phyloP scores from a whole-genome alignment of 2,888 invertebrate species.

The Tineola bisselliella region DNA sequence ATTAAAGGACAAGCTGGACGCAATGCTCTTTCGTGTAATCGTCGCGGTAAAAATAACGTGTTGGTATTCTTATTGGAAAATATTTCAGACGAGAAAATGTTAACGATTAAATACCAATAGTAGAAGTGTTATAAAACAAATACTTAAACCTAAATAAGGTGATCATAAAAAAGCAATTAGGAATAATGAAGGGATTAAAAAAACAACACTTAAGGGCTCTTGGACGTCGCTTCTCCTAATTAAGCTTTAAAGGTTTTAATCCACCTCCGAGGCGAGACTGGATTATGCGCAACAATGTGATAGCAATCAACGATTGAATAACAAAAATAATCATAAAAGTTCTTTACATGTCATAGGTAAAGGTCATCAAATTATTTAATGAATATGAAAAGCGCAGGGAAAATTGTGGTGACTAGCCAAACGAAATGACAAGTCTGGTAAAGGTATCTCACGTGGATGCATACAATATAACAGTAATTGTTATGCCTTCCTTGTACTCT shows the following conservation, averaged over 20 bases:
- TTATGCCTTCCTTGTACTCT: not conserved
- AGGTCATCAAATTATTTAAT: not conserved
- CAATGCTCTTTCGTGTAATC: not conserved
- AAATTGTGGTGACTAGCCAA: not conserved
- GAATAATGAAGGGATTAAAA: not conserved
- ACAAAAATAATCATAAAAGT: not conserved
- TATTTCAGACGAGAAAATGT: not conserved
- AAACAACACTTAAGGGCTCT: not conserved
- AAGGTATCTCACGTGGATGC: slow-evolving; percentile 8
- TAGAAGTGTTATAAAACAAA: not conserved
- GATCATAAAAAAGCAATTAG: not conserved
- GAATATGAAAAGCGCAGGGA: not conserved
- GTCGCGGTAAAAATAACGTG: not conserved
- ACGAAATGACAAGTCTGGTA: slow-evolving; percentile 1
- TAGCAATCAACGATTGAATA: not conserved
- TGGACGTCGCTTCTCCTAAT: not conserved
- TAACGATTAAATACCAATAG: not conserved
- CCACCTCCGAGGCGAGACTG: not conserved
- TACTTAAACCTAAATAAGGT: not conserved
- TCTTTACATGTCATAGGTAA: not conserved
- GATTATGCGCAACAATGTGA: not conserved
- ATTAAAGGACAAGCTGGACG: not conserved
- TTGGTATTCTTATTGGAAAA: not conserved
- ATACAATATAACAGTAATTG: not conserved
- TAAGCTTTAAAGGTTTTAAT: not conserved